Base-by-base conservation (phyloP, 2,113 vertebrate species). In the Camelus bactrianus region DNA sequence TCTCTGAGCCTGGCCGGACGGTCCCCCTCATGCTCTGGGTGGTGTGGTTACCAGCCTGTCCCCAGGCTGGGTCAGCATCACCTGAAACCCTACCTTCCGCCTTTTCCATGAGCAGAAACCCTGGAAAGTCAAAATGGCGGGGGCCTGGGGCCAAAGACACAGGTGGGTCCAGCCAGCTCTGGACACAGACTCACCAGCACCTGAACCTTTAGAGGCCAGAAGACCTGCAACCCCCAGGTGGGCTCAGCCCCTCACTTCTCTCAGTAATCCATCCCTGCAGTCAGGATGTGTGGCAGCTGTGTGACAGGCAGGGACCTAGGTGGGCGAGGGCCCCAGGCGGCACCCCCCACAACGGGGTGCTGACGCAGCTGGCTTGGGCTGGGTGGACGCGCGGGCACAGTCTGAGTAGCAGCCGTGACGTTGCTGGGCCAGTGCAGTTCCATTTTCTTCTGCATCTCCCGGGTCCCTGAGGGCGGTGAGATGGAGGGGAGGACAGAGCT, bases 291-390 rank as follows among this genome's bases (percentile, higher is more conserved):
- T 28, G 12, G 24, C 3, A 0, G 35, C 67, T 0, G 0, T 30
- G 5, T 22, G 85, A 56, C 67, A 58, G 35, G 7, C 83, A 46
- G 75, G 35, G 26, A 16, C 35, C 15, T 26, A 22, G 3, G 1
- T n/a, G 35, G 35, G 85, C 8, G 28, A 88, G 52, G 35, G 19
- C 17, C 54, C 2, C 3, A 9, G 52, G 9, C 20, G 8, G 28
- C 13, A 7, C 0, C 7, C 3, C n/a, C 4, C 0, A 32, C 13
- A 4, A 2, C 15, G 19, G 84, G 50, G 4, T 19, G 12, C 80
- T 20, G 14, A 8, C 26, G 6, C 58, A 2, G 80, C 58, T 3
- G 13, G 32, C 48, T 28, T 30, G 16, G 46, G 22, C 84, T 0
- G 8, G 26, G 17, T 30, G 67, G 67, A 22, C 52, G 8, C 30